These are phyloP conservation scores for Sitta carolinensis DNA, from an alignment of 2,797 vertebrate species.

Conservation along the genomic window DNA sequence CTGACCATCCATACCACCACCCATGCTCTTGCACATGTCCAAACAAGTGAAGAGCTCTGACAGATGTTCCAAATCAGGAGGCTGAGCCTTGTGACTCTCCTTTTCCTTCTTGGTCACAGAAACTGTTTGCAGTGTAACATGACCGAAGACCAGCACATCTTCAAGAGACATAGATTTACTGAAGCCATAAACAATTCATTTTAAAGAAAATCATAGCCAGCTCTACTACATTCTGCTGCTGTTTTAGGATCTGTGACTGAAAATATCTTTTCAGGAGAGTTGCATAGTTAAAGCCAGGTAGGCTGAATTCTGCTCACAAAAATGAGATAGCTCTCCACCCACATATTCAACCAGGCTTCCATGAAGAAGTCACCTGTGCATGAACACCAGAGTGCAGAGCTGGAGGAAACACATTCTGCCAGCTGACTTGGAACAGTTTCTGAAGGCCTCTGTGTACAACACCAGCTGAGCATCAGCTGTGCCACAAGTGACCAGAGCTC, in stretches of 20 bases:
- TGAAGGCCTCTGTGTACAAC: background rate
- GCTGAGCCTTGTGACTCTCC: background rate
- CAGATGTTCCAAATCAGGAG: background rate
- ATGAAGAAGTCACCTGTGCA: background rate
- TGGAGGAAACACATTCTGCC: accelerated
- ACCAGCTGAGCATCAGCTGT: background rate
- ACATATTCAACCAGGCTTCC: background rate
- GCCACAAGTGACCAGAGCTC: background rate
- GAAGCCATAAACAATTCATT: background rate
- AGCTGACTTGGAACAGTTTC: background rate
- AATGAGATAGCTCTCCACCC: background rate
- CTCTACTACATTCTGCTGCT: background rate
- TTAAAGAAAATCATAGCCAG: background rate
- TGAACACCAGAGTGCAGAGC: background rate
- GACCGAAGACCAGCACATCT: background rate
- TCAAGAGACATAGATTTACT: background rate
- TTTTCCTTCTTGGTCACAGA: background rate
- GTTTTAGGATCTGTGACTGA: background rate
- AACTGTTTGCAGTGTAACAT: accelerated
- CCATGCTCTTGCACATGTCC: no score
- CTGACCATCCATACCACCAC: no score
- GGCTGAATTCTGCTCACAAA: background rate
- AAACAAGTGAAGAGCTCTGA: background rate
- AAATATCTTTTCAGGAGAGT: background rate
- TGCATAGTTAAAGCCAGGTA: background rate